These are phyloP conservation scores for Palloptera scutellata DNA, from an alignment of 2,888 invertebrate genomes.

Conservation along the genomic window DNA sequence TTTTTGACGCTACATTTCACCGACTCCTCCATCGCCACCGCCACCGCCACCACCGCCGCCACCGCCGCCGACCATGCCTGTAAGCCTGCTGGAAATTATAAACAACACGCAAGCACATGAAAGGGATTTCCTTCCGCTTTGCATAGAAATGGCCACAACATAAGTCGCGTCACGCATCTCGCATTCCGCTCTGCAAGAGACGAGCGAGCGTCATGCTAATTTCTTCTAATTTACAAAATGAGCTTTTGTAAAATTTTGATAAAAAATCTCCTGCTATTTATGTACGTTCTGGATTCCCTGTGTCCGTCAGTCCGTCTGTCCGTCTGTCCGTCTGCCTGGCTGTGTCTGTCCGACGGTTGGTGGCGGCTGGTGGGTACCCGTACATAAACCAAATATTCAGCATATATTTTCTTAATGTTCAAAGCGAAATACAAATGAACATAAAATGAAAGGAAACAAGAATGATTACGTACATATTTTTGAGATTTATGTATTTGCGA, in stretches of 20 bases:
- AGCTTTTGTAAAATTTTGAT: not conserved
- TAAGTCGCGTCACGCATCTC: too few relatives aligned
- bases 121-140: too few relatives aligned
- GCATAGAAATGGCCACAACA: too few relatives aligned
- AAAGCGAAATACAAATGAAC: not conserved
- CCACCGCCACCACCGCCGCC: not conserved
- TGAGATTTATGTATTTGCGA: not conserved
- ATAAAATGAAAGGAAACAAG: not conserved
- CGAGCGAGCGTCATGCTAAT: not conserved
- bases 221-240: conserved; percentile 1
- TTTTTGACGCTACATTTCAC: too few relatives aligned
- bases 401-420: too few relatives aligned
- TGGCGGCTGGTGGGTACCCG: too few relatives aligned
- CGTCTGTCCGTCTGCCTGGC: not conserved
- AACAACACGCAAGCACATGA: too few relatives aligned
- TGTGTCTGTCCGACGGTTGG: too few relatives aligned
- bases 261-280: too few relatives aligned
- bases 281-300: not conserved
- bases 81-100: too few relatives aligned
- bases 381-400: too few relatives aligned
- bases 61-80: not conserved
- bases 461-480: not conserved
- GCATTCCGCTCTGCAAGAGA: too few relatives aligned
- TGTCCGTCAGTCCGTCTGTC: not conserved
- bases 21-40: not conserved